Conservation (phyloP, 2,888 invertebrate genomes). For the Zaprionus obscuricornis region DNA sequence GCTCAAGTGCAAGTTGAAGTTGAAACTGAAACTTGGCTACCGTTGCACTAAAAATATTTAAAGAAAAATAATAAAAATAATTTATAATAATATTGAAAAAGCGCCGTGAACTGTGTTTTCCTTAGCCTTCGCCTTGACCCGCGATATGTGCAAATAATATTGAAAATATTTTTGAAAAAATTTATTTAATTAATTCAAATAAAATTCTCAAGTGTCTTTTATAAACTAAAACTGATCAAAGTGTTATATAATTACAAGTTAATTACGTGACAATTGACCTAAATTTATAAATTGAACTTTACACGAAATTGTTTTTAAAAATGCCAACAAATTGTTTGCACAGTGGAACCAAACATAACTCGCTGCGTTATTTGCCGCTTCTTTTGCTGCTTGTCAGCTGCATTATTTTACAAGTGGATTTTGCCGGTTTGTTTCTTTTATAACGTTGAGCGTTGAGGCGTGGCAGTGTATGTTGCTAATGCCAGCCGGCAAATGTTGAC, state of each 20-base stretch:
- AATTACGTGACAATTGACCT: conserved; percentile 18
- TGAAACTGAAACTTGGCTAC: background rate
- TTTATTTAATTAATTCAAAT: background rate
- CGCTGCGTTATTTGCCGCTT: conserved; percentile 6
- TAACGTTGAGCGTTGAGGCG: conserved; percentile 19
- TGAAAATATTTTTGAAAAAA: conserved; percentile 2
- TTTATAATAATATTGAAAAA: too few relatives aligned
- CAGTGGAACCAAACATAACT: conserved; percentile 11
- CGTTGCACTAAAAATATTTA: conserved; percentile 1
- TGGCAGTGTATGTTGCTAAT: background rate
- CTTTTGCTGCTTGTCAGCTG: conserved; percentile 38
- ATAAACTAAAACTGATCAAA: too few relatives aligned
- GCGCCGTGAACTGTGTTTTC: too few relatives aligned
- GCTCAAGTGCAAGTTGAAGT: too few relatives aligned
- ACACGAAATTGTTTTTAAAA: background rate
- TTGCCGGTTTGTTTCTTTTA: conserved; percentile 73
- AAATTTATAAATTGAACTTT: conserved; percentile 10
- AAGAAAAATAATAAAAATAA: background rate
- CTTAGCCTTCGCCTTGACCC: too few relatives aligned
- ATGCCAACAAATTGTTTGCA: conserved; percentile 16
- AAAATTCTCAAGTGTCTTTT: background rate
- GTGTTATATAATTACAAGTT: conserved; percentile 18
- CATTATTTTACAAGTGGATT: conserved; percentile 54
- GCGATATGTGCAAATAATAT: too few relatives aligned
- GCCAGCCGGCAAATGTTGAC: conserved; percentile 33